These are phyloP conservation scores for Chymomyza fuscimana DNA, from an alignment of 2,888 invertebrate genomes.

Conservation along the genomic window DNA sequence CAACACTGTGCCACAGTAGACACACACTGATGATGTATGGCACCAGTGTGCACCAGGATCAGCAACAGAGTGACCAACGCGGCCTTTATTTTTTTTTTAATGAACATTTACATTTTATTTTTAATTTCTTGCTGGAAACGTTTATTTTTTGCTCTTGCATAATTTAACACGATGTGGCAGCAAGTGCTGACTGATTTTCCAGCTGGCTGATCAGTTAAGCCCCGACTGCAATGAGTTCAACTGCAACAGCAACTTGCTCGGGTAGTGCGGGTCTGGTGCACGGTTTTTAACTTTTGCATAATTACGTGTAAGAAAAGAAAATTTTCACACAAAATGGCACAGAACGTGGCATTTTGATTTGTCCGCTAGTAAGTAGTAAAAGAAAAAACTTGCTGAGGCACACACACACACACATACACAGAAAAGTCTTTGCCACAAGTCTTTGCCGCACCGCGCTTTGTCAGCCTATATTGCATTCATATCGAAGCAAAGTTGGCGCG, in stretches of 20 bases:
- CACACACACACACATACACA: slow-evolving; percentile 15
- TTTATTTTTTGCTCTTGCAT: slow-evolving; percentile 46
- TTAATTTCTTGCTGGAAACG: background rate
- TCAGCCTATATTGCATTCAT: slow-evolving; percentile 9
- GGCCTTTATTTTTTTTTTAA: slow-evolving; percentile 33
- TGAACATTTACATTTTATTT: slow-evolving; percentile 31
- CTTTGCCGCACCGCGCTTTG: slow-evolving; percentile 30
- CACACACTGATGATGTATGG: slow-evolving; percentile 12
- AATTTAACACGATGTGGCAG: slow-evolving; percentile 54
- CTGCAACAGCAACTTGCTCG: background rate
- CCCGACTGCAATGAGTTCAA: slow-evolving; percentile 20
- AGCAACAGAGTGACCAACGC: slow-evolving; percentile 27
- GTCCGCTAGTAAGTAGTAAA: slow-evolving; percentile 8
- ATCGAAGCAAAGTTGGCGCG: slow-evolving; percentile 8
- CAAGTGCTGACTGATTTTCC: slow-evolving; percentile 62
- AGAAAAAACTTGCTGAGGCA: background rate
- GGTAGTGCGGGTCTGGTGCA: background rate
- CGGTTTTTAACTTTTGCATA: slow-evolving; percentile 65
- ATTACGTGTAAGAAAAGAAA: slow-evolving; percentile 58
- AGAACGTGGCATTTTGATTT: slow-evolving; percentile 27
- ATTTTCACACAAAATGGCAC: slow-evolving; percentile 19
- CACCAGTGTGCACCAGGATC: background rate
- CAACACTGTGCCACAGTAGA: slow-evolving; percentile 29
- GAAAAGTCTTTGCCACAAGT: slow-evolving; percentile 11
- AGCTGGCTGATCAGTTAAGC: slow-evolving; percentile 47